Evolutionary conservation across 2,113 vertebrate species (phyloP).

Genomic region (Pardalotus punctatus): DNA sequence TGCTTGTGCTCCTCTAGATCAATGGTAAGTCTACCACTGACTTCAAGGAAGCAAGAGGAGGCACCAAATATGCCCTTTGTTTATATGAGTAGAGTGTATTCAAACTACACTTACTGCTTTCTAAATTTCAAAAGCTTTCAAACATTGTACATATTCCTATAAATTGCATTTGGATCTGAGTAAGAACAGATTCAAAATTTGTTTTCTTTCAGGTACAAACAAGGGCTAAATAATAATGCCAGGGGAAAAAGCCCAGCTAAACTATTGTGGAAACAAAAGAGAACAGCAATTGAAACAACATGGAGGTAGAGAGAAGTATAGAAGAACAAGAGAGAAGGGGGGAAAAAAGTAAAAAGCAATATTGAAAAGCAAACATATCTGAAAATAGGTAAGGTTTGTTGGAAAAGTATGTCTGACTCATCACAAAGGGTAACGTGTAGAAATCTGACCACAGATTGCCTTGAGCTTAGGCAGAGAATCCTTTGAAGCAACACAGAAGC

Average conservation of each 20-base stretch:
- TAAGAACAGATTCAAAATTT: neutral
- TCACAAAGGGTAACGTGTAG: neutral
- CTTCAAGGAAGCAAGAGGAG: neutral
- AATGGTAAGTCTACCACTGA: neutral
- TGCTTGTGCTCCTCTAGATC: neutral
- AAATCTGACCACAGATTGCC: neutral
- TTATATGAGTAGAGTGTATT: neutral
- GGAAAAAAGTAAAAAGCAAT: neutral
- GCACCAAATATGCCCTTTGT: neutral
- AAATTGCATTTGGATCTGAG: neutral
- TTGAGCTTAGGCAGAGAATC: neutral
- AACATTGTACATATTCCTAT: neutral
- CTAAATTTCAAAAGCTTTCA: neutral
- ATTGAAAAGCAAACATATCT: neutral
- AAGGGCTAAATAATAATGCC: neutral
- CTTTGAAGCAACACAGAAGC: neutral
- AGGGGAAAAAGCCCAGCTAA: fast-evolving
- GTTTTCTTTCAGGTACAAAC: neutral
- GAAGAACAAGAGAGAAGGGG: neutral
- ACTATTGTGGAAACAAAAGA: neutral
- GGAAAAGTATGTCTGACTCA: neutral
- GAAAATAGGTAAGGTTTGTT: neutral
- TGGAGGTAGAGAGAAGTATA: neutral
- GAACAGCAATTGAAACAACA: neutral
- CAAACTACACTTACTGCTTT: neutral